Conservation (phyloP, 2,888 invertebrate genomes). For the Melolontha melolontha region DNA sequence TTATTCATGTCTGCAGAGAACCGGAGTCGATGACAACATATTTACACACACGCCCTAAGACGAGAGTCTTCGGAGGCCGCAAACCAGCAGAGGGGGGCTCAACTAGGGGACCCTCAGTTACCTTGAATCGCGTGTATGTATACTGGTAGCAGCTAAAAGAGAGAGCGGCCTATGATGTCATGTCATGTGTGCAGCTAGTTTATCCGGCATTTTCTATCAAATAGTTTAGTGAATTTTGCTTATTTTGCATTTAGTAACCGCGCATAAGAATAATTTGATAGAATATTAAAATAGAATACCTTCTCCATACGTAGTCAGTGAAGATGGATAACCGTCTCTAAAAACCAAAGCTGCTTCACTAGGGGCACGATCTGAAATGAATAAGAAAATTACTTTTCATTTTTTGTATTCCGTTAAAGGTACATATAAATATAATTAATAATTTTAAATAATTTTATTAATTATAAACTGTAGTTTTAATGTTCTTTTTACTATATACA, state of each 20-base stretch:
- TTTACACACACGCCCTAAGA: conserved; percentile 41
- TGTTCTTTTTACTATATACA: too few relatives aligned
- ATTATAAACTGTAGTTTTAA: too few relatives aligned
- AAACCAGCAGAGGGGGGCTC: conserved; percentile 36
- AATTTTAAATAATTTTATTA: too few relatives aligned
- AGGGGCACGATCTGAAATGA: conserved; percentile 72
- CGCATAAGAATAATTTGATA: not conserved
- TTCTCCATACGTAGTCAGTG: conserved; percentile 86
- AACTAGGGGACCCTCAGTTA: conserved; percentile 49
- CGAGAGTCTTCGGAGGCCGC: conserved; percentile 42
- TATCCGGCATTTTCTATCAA: conserved; percentile 23
- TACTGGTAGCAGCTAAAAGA: conserved; percentile 31
- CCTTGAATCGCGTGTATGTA: conserved; percentile 53
- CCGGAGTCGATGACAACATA: conserved; percentile 21
- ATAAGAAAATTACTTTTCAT: conserved; percentile 49
- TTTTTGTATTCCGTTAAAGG: not conserved
- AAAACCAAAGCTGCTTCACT: conserved; percentile 75
- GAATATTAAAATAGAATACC: conserved; percentile 68
- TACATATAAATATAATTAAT: not conserved
- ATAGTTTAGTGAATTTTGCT: conserved; percentile 2
- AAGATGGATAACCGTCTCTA: conserved; percentile 77
- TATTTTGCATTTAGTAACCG: not conserved
- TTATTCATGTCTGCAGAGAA: conserved; percentile 3
- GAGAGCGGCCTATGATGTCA: conserved; percentile 52
- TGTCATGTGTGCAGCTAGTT: conserved; percentile 47